Conservation (phyloP, 1,140 invertebrate species). For the Drosophila kepulauana region DNA sequence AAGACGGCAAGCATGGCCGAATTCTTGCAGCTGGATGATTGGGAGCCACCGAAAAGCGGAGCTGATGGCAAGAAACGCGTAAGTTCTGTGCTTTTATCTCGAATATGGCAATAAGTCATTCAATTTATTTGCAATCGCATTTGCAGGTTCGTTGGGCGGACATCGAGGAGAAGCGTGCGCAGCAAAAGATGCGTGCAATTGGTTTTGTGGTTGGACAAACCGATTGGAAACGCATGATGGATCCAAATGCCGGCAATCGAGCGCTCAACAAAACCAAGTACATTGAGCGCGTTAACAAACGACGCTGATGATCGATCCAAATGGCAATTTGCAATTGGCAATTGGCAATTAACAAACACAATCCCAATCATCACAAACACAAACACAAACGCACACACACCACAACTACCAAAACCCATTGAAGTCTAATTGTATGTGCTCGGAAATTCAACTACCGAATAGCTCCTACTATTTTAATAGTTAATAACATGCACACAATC, state of each 20-base stretch:
- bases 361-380: constrained; percentile 13
- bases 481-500: constrained; percentile 1
- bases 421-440: constrained; percentile 4
- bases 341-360: background rate
- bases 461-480: constrained; percentile 16
- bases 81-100: constrained; percentile 74
- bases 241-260: constrained; percentile 94
- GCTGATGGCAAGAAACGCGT: constrained; percentile 96
- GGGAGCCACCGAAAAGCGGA: constrained; percentile 86
- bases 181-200: constrained; percentile 95
- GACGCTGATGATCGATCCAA: constrained; percentile 40
- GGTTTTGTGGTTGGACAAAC: constrained; percentile 98
- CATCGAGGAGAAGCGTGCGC: constrained; percentile 95
- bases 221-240: constrained; percentile 97
- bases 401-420: background rate
- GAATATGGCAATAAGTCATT: background rate
- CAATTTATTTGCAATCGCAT: background rate
- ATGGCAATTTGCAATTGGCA: constrained; percentile 3
- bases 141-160: constrained; percentile 98
- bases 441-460: background rate
- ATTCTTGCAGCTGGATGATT: constrained; percentile 95
- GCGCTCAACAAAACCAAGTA: constrained; percentile 97
- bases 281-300: constrained; percentile 88
- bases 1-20: constrained; percentile 92
- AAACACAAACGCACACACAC: background rate